A percentile compares a stretch with the other conserved stretches of the same genome.
Conservation (phyloP, 2,113 vertebrate species). For the Struthio camelus region DNA sequence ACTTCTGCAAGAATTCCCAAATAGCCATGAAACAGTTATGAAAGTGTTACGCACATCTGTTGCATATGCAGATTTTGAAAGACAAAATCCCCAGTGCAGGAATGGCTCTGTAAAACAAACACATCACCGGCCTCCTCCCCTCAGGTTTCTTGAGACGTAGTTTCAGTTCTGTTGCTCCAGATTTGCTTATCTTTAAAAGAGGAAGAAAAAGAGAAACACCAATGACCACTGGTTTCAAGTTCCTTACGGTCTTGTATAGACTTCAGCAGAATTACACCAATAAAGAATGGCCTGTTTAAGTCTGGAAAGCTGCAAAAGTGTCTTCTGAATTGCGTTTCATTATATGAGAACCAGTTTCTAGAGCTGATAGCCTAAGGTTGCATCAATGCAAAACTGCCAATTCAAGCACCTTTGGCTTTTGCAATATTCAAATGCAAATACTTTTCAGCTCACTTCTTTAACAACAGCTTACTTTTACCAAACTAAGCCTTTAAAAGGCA, state of each 20-base stretch:
- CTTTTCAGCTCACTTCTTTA: background rate
- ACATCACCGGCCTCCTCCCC: background rate
- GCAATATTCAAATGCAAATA: background rate
- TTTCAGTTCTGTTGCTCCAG: conserved; percentile 53
- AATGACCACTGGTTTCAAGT: background rate
- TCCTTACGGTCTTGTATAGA: background rate
- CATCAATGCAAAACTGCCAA: background rate
- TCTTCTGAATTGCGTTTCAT: background rate
- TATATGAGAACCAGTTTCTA: background rate
- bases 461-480: background rate
- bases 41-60: background rate
- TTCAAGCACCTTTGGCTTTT: background rate
- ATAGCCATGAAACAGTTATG: background rate
- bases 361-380: background rate
- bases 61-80: background rate
- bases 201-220: background rate
- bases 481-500: background rate
- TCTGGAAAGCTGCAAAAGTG: background rate
- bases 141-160: background rate
- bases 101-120: background rate
- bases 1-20: conserved; percentile 9
- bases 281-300: background rate
- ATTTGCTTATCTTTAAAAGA: conserved; percentile 32
- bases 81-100: background rate
- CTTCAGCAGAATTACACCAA: background rate